These are phyloP conservation scores for Cataglyphis rosenhaueri DNA, from an alignment of 2,888 invertebrate genomes.

Conservation along the genomic window DNA sequence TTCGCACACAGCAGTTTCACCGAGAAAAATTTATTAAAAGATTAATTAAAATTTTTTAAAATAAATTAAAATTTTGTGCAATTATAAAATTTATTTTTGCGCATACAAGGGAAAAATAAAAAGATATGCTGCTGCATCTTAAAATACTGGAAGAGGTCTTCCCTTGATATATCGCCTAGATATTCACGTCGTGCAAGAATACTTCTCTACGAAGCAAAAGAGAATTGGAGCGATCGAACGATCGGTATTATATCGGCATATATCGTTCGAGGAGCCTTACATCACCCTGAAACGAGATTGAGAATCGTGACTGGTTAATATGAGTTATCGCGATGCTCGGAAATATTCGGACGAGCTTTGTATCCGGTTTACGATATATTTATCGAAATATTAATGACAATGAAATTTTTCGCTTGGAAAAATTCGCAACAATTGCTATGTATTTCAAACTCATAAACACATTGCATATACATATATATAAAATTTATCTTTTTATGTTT, in stretches of 20 bases:
- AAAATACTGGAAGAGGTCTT: not conserved
- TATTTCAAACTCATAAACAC: not conserved
- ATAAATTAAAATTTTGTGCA: not conserved
- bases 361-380: slow-evolving; percentile 56
- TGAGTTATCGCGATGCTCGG: slow-evolving; percentile 49
- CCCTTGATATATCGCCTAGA: slow-evolving; percentile 41
- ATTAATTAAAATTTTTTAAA: slow-evolving; percentile 1
- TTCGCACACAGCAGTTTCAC: not conserved
- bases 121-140: slow-evolving; percentile 5
- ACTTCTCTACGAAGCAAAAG: slow-evolving; percentile 33
- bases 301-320: slow-evolving; percentile 64
- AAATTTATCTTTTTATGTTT: not conserved
- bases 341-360: slow-evolving; percentile 53
- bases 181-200: slow-evolving; percentile 16
- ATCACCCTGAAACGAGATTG: slow-evolving; percentile 46
- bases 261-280: slow-evolving; percentile 5
- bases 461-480: not conserved
- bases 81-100: slow-evolving; percentile 7
- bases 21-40: slow-evolving; percentile 3
- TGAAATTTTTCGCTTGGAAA: not conserved
- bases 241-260: not conserved
- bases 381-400: not conserved
- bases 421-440: not conserved
- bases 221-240: slow-evolving; percentile 38
- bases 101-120: not conserved